Conservation (phyloP, 2,797 vertebrate genomes). For the Cossypha dichroa region DNA sequence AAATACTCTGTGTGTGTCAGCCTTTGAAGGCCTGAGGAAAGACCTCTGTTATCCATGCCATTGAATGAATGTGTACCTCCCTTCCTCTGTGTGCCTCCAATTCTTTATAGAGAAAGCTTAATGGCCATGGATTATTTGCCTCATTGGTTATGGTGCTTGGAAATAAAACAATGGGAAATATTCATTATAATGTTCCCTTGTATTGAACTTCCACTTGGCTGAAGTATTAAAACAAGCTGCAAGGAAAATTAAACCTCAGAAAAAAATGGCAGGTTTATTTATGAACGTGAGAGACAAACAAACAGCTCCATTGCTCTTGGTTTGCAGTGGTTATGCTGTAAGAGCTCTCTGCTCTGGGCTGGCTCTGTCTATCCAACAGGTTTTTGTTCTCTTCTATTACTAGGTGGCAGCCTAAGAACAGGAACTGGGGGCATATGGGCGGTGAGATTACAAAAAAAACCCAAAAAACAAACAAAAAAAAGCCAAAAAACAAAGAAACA, state of each 20-base stretch:
- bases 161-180: conserved; percentile 72
- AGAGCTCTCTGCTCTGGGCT: background rate
- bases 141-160: conserved; percentile 71
- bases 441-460: background rate
- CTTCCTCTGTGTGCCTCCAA: conserved; percentile 37
- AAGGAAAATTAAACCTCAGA: conserved; percentile 67
- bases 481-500: background rate
- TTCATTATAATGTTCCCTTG: conserved; percentile 45
- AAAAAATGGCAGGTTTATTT: conserved; percentile 38
- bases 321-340: background rate
- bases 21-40: conserved; percentile 45
- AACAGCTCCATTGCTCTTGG: background rate
- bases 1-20: conserved; percentile 33
- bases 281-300: background rate
- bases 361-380: background rate
- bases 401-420: background rate
- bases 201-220: conserved; percentile 62
- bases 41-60: conserved; percentile 30
- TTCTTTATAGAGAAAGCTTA: conserved; percentile 72
- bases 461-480: too few relatives aligned
- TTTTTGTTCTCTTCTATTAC: background rate
- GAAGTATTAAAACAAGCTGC: conserved; percentile 69
- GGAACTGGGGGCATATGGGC: background rate
- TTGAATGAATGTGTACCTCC: background rate
- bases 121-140: conserved; percentile 76